Conservation (phyloP, 2,797 vertebrate species). For the Pseudochirops cupreus region DNA sequence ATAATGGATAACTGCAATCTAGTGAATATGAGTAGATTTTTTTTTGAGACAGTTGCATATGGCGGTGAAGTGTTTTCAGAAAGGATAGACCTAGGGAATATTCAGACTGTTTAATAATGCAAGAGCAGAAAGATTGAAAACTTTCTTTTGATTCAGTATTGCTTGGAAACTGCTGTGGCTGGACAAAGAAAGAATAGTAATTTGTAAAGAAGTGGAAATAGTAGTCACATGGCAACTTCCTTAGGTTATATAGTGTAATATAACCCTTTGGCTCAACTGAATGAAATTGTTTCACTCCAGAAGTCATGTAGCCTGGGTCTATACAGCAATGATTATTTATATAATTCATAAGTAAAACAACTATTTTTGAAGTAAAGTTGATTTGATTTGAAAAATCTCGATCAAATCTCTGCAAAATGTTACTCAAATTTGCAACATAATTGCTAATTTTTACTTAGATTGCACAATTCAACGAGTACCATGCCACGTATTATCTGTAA, state of each 20-base stretch:
- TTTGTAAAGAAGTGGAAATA: conserved; percentile 60
- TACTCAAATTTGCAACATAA: background rate
- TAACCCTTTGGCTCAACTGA: conserved; percentile 54
- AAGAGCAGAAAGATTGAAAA: conserved; percentile 66
- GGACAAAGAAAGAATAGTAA: conserved; percentile 71
- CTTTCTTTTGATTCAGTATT: conserved; percentile 68
- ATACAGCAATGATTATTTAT: background rate
- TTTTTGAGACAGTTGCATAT: conserved; percentile 80
- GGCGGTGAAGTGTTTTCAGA: conserved; percentile 76
- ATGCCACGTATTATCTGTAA: background rate
- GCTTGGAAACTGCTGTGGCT: conserved; percentile 57
- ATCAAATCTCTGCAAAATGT: background rate
- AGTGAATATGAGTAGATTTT: conserved; percentile 77
- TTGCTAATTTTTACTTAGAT: background rate
- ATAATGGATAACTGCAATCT: conserved; percentile 82
- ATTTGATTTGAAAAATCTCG: background rate
- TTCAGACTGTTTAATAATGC: conserved; percentile 70
- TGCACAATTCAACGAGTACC: background rate
- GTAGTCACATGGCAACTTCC: background rate
- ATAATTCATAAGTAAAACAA: background rate
- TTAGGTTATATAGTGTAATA: conserved; percentile 53
- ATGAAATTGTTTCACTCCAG: conserved; percentile 54
- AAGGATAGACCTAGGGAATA: conserved; percentile 73
- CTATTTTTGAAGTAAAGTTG: background rate
- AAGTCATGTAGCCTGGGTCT: background rate